Conservation (phyloP, 2,888 invertebrate species). For the Labia minor region DNA sequence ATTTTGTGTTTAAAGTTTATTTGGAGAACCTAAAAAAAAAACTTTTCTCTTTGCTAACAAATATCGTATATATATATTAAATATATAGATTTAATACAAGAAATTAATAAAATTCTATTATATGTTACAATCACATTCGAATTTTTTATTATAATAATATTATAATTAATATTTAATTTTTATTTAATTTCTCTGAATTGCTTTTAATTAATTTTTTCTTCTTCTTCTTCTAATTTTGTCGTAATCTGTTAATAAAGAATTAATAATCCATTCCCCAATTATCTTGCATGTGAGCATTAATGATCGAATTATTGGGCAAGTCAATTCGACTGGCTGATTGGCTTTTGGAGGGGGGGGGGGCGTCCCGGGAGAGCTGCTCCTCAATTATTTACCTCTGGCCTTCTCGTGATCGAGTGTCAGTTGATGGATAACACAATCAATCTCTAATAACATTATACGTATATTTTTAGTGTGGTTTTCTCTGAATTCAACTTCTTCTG, state of each 20-base stretch:
- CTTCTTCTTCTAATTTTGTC: neutral
- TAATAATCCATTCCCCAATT: too few relatives aligned
- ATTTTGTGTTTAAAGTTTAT: too few relatives aligned
- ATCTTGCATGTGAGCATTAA: neutral
- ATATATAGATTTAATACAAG: too few relatives aligned
- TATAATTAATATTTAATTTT: too few relatives aligned
- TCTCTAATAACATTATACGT: neutral
- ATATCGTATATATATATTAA: too few relatives aligned
- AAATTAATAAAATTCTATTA: too few relatives aligned
- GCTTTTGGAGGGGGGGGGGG: neutral
- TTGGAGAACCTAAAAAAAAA: too few relatives aligned
- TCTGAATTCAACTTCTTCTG: neutral
- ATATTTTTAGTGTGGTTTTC: neutral
- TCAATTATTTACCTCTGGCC: slow-evolving; percentile 6
- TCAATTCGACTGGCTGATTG: neutral
- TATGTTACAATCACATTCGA: too few relatives aligned
- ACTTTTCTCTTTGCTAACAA: too few relatives aligned
- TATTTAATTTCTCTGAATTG: neutral
- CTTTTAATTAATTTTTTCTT: neutral
- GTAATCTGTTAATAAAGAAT: too few relatives aligned
- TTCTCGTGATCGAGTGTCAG: neutral
- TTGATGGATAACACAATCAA: slow-evolving; percentile 13
- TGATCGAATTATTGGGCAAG: neutral
- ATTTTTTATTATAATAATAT: too few relatives aligned
- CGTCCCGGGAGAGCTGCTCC: neutral